Conservation (phyloP, 2,797 vertebrate species). For the Emys orbicularis region DNA sequence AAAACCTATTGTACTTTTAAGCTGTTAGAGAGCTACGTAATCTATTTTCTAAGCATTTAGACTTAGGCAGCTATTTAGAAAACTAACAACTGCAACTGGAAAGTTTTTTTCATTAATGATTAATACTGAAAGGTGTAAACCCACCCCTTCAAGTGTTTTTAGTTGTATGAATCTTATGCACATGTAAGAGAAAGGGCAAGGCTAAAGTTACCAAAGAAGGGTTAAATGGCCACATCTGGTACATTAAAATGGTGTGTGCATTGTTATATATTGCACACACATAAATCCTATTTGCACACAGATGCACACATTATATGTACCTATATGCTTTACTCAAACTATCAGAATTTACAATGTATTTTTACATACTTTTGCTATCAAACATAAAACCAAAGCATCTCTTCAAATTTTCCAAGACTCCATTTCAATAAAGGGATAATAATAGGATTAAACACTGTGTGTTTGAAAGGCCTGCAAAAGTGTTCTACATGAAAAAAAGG, state of each 20-base stretch:
- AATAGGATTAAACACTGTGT: constrained; percentile 58
- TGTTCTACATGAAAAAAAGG: constrained; percentile 56
- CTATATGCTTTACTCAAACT: neutral
- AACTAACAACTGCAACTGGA: neutral
- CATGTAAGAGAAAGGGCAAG: constrained; percentile 23
- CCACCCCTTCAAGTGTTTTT: neutral
- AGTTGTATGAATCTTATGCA: neutral
- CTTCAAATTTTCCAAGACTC: constrained; percentile 59
- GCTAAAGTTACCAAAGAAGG: constrained; percentile 20
- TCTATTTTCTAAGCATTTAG: neutral
- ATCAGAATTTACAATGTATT: constrained; percentile 32
- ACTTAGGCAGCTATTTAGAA: neutral
- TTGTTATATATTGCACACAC: constrained; percentile 35
- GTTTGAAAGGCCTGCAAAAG: constrained; percentile 61
- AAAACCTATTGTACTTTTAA: neutral
- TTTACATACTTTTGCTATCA: constrained; percentile 47
- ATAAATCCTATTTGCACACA: constrained; percentile 4
- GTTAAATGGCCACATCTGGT: neutral
- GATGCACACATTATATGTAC: neutral
- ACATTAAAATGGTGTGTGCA: neutral
- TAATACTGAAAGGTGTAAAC: constrained; percentile 18
- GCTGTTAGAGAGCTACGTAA: neutral
- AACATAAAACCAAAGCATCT: constrained; percentile 58
- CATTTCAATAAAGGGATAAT: constrained; percentile 42
- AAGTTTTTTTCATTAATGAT: constrained; percentile 5